Conservation (phyloP, 2,113 vertebrate genomes). For the Corydoras sp. region DNA sequence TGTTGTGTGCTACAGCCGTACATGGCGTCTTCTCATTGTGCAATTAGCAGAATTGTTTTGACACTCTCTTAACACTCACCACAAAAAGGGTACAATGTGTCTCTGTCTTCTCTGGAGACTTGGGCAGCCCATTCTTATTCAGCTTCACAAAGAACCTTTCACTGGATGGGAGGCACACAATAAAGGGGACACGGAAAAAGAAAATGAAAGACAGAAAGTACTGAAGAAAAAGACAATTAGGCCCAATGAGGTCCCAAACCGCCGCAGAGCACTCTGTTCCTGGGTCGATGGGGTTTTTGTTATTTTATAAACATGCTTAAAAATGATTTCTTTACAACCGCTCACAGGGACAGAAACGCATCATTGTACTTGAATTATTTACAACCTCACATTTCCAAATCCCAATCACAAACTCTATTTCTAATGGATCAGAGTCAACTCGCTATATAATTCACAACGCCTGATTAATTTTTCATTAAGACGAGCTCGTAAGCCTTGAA, state of each 20-base stretch:
- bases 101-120: slow-evolving; percentile 92
- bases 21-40: slow-evolving; percentile 9
- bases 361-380: slow-evolving; percentile 5
- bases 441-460: background rate
- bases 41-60: slow-evolving; percentile 20
- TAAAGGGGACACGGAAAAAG: slow-evolving; percentile 18
- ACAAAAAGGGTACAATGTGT: slow-evolving; percentile 95
- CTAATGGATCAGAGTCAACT: background rate
- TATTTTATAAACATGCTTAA: background rate
- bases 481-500: background rate
- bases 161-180: slow-evolving; percentile 62
- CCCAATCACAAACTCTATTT: background rate
- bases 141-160: slow-evolving; percentile 96
- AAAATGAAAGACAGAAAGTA: slow-evolving; percentile 1
- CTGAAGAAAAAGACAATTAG: slow-evolving; percentile 12
- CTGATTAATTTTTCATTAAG: slow-evolving; percentile 30
- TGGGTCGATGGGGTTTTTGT: background rate
- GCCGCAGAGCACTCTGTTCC: slow-evolving; percentile 11
- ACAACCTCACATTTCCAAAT: background rate
- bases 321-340: background rate
- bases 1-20: background rate
- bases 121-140: slow-evolving; percentile 93
- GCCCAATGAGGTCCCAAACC: slow-evolving; percentile 7
- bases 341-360: background rate
- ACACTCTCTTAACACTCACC: slow-evolving; percentile 69